Percentiles rank a stretch among this genome's conserved stretches.
Evolutionary conservation across 2,888 invertebrate genomes (phyloP).

Genomic region (Agrochola circellaris): DNA sequence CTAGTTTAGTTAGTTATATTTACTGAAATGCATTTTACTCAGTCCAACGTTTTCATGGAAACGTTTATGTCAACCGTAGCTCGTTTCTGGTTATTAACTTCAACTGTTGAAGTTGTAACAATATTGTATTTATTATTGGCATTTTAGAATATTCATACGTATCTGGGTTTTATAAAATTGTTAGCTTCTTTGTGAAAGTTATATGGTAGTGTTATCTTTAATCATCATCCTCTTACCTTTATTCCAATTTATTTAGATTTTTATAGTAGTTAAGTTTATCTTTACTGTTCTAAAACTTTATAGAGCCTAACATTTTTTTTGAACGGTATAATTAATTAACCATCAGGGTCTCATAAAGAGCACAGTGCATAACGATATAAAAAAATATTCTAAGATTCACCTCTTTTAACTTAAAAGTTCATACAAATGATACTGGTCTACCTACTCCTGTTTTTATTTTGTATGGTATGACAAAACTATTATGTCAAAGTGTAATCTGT

Average conservation of each 20-base stretch:
- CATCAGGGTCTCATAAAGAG: not conserved
- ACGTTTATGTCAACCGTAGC: not conserved
- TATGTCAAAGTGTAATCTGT: too few relatives aligned
- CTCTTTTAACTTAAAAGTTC: not conserved
- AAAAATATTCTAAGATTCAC: not conserved
- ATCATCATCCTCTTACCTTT: too few relatives aligned
- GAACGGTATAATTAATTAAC: not conserved
- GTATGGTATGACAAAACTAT: too few relatives aligned
- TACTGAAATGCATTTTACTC: constrained; percentile 14
- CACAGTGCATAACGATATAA: not conserved
- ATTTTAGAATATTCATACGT: not conserved
- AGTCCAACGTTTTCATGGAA: not conserved
- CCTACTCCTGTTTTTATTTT: too few relatives aligned
- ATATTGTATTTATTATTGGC: not conserved
- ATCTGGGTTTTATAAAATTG: not conserved
- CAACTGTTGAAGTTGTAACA: not conserved
- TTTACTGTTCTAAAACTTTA: not conserved
- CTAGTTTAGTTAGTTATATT: constrained; percentile 12
- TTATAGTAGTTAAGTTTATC: not conserved
- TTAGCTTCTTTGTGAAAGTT: too few relatives aligned
- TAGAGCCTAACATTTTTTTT: not conserved
- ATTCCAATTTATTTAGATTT: too few relatives aligned
- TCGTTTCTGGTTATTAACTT: not conserved
- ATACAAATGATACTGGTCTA: not conserved
- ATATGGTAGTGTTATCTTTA: too few relatives aligned